These are phyloP conservation scores for Epistrophe grossulariae DNA, from an alignment of 2,888 invertebrate genomes.

Conservation along the genomic window DNA sequence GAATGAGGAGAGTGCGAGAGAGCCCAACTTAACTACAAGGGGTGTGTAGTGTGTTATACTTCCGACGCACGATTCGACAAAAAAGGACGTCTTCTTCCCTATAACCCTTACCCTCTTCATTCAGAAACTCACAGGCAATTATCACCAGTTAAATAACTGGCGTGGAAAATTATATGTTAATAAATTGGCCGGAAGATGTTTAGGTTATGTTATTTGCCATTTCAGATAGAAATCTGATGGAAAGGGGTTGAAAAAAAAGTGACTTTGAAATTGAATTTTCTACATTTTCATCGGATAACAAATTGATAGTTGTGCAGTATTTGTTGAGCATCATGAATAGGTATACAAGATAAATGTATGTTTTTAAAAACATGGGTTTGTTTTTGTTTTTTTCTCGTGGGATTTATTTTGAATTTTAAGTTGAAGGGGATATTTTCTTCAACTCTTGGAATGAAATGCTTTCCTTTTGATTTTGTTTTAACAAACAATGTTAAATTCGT, in stretches of 20 bases:
- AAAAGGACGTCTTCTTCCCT: not conserved
- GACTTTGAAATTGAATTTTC: conserved; percentile 66
- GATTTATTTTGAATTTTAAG: not conserved
- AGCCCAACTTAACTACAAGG: conserved; percentile 52
- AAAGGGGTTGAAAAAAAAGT: conserved; percentile 60
- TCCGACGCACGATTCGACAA: not conserved
- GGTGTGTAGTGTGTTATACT: conserved; percentile 25
- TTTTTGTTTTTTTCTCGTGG: conserved; percentile 52
- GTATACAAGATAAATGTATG: conserved; percentile 36
- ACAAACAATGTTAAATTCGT: not conserved
- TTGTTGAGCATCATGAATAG: not conserved
- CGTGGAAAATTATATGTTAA: conserved; percentile 79
- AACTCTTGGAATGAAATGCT: not conserved
- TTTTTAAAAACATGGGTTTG: conserved; percentile 37
- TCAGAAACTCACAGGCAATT: conserved; percentile 61
- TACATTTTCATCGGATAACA: conserved; percentile 58
- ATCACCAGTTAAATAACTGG: conserved; percentile 77
- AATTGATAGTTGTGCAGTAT: conserved; percentile 30
- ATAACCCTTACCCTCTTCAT: not conserved
- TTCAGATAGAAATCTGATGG: conserved; percentile 22
- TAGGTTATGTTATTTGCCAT: conserved; percentile 36
- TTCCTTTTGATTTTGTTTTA: not conserved
- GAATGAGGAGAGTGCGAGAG: conserved; percentile 21
- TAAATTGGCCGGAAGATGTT: conserved; percentile 78
- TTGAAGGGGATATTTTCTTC: not conserved